phyloP scores from a whole-genome alignment of 2,113 vertebrate species.

The Progne subis region DNA sequence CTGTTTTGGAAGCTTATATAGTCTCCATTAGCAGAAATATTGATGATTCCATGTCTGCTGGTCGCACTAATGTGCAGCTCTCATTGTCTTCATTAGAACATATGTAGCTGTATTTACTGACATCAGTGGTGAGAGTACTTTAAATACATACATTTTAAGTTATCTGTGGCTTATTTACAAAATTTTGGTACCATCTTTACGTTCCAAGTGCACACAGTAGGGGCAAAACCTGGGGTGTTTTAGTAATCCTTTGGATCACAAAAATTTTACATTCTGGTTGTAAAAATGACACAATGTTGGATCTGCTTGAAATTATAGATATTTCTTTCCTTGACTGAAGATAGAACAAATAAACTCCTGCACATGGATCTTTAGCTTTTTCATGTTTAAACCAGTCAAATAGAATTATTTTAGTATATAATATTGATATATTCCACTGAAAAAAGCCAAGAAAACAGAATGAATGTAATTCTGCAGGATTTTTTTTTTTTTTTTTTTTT shows the following conservation, averaged over 20 bases:
- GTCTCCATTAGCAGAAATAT: neutral
- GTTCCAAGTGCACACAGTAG: neutral
- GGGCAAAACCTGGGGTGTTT: neutral
- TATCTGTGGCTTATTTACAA: neutral
- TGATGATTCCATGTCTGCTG: neutral
- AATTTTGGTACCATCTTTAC: neutral
- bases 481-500: no score
- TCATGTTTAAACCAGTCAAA: neutral
- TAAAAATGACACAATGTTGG: neutral
- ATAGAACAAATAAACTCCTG: neutral
- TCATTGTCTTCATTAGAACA: neutral
- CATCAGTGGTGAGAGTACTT: neutral
- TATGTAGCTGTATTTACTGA: neutral
- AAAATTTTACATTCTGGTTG: neutral
- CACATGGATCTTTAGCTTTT: neutral
- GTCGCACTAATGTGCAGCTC: neutral
- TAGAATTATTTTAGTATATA: neutral
- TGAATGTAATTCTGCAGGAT: neutral
- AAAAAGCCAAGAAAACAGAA: neutral
- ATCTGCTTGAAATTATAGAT: neutral
- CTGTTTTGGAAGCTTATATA: neutral
- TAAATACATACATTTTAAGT: neutral
- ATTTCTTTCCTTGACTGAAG: neutral
- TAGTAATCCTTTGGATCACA: neutral
- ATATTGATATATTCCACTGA: neutral